Evolutionary conservation across 2,113 vertebrate species (phyloP).

Genomic region (Camelus dromedarius): DNA sequence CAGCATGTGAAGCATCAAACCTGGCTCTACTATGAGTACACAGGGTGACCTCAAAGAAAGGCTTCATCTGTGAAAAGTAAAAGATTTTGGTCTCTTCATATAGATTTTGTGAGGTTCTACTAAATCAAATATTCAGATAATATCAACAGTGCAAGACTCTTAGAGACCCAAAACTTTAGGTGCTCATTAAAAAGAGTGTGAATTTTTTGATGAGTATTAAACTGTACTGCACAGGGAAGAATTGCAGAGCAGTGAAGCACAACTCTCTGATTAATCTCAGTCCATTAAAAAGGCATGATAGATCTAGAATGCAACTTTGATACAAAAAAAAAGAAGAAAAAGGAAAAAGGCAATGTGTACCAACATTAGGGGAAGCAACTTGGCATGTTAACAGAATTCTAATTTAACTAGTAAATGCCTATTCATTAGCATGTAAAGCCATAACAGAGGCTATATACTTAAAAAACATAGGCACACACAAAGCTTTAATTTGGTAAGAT

Average conservation of each 20-base stretch:
- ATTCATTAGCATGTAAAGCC: constrained; percentile 73
- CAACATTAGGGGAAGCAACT: constrained; percentile 69
- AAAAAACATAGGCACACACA: constrained; percentile 67
- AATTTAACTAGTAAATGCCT: constrained; percentile 80
- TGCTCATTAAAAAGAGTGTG: constrained; percentile 58
- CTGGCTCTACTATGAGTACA: background rate
- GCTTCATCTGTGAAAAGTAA: background rate
- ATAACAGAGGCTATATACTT: constrained; percentile 72
- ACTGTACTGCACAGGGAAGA: constrained; percentile 54
- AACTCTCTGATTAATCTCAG: constrained; percentile 76
- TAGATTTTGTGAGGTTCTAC: constrained; percentile 49
- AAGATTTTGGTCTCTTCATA: constrained; percentile 37
- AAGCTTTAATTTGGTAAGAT: constrained; percentile 77
- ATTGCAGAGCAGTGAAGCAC: constrained; percentile 71
- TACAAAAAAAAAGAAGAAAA: constrained; percentile 9
- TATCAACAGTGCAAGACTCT: constrained; percentile 51
- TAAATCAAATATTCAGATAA: constrained; percentile 61
- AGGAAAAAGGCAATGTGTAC: constrained; percentile 52
- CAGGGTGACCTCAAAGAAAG: background rate
- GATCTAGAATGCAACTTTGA: constrained; percentile 70
- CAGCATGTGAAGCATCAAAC: background rate
- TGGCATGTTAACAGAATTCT: constrained; percentile 74
- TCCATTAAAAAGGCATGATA: constrained; percentile 68
- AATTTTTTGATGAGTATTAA: constrained; percentile 72
- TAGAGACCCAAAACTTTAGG: constrained; percentile 58